Evolutionary conservation across 2,797 vertebrate species (phyloP).

Genomic region (Pyrocephalus nanus): DNA sequence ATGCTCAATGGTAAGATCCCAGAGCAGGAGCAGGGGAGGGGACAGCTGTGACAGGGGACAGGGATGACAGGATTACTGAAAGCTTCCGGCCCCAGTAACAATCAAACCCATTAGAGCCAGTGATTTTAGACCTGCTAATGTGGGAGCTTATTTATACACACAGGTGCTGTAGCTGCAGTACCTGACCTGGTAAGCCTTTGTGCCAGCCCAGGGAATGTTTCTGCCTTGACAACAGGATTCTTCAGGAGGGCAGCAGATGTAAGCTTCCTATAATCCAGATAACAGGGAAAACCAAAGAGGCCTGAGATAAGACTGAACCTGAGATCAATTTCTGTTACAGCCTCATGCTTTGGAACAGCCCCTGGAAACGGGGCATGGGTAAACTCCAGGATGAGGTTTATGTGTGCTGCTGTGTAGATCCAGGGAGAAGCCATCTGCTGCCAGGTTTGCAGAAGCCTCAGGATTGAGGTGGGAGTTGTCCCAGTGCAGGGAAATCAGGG

Average conservation of each 20-base stretch:
- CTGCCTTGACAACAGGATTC: not conserved
- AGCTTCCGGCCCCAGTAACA: not conserved
- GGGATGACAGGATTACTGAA: not conserved
- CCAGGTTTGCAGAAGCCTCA: not conserved
- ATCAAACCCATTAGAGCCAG: not conserved
- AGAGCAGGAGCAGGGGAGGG: not conserved
- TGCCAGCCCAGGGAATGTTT: not conserved
- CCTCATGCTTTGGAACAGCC: not conserved
- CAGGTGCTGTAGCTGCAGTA: not conserved
- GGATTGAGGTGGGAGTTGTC: not conserved
- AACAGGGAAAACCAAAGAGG: not conserved
- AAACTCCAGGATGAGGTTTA: not conserved
- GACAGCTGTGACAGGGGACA: not conserved
- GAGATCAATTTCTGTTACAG: not conserved
- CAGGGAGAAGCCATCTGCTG: not conserved
- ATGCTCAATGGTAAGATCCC: slow-evolving; percentile 89
- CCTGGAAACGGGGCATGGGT: not conserved
- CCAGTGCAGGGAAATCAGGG: not conserved
- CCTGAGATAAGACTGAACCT: not conserved
- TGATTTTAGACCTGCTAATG: not conserved
- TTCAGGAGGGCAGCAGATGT: not conserved
- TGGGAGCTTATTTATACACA: not conserved
- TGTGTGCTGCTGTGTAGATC: not conserved
- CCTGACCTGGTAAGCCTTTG: not conserved
- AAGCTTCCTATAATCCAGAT: not conserved